Evolutionary conservation across 2,888 invertebrate genomes (phyloP).

Genomic region (Cosmopolites sordidus): DNA sequence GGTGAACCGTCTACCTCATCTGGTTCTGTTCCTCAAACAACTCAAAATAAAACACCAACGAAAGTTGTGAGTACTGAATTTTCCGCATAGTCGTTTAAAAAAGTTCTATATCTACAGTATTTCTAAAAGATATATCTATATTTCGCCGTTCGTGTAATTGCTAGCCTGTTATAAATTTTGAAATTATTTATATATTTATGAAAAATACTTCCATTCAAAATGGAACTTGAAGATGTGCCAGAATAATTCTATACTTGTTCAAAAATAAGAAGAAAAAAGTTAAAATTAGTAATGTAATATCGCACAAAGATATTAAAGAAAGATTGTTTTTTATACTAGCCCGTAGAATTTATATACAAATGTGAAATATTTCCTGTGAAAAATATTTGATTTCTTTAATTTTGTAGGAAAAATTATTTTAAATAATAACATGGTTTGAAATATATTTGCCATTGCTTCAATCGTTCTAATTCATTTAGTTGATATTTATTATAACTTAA

Average conservation of each 20-base stretch:
- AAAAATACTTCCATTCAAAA: neutral
- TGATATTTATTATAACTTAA: too few species aligned
- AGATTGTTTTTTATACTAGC: neutral
- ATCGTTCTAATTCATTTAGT: too few species aligned
- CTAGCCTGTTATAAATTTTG: too few species aligned
- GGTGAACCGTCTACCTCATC: slow-evolving; percentile 48
- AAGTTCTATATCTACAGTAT: too few species aligned
- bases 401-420: too few species aligned
- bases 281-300: neutral
- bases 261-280: too few species aligned
- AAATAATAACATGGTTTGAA: too few species aligned
- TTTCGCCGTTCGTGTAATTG: too few species aligned
- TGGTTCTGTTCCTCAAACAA: slow-evolving; percentile 30
- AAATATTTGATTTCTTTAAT: too few species aligned
- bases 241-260: neutral
- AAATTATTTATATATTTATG: too few species aligned
- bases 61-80: slow-evolving; percentile 32
- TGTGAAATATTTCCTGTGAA: neutral
- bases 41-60: slow-evolving; percentile 41
- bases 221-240: neutral
- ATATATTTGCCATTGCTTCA: too few species aligned
- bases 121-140: too few species aligned
- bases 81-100: slow-evolving; percentile 9
- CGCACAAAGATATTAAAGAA: neutral
- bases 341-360: neutral